Conservation (phyloP, 2,888 invertebrate genomes). For the Conomelus anceps region DNA sequence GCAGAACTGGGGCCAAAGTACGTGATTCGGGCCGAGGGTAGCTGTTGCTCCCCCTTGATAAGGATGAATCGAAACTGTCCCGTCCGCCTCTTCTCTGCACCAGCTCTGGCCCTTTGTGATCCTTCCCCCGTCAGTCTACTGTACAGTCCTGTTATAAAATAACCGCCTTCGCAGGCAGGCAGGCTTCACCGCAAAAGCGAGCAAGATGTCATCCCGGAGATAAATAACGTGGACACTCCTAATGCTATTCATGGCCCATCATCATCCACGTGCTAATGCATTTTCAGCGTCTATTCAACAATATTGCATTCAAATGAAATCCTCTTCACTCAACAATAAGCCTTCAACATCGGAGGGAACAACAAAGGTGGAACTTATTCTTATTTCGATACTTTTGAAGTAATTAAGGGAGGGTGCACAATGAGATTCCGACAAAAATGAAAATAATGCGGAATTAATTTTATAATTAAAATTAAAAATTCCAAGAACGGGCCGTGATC, state of each 20-base stretch:
- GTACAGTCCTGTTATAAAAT: conserved; percentile 27
- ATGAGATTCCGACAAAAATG: neutral
- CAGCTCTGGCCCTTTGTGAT: conserved; percentile 21
- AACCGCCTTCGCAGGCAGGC: conserved; percentile 34
- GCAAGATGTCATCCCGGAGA: neutral
- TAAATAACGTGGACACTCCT: neutral
- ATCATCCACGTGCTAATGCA: neutral
- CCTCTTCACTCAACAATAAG: neutral
- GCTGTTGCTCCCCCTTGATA: conserved; percentile 10
- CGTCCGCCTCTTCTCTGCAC: neutral
- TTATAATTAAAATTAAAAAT: neutral
- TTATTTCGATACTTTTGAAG: neutral
- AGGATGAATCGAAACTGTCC: conserved; percentile 10
- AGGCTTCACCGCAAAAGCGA: conserved; percentile 31
- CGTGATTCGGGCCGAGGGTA: conserved; percentile 10
- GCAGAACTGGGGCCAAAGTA: conserved; percentile 3
- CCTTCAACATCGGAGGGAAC: neutral
- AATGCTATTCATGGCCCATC: neutral
- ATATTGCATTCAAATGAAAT: neutral
- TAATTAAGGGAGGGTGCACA: neutral
- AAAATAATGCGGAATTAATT: too few species aligned
- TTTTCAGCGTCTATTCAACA: neutral
- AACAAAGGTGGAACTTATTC: neutral
- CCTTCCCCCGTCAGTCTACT: conserved; percentile 34
- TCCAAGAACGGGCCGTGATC: neutral